Conservation (phyloP, 1,140 invertebrate genomes). For the Harlomillsia oculata region DNA sequence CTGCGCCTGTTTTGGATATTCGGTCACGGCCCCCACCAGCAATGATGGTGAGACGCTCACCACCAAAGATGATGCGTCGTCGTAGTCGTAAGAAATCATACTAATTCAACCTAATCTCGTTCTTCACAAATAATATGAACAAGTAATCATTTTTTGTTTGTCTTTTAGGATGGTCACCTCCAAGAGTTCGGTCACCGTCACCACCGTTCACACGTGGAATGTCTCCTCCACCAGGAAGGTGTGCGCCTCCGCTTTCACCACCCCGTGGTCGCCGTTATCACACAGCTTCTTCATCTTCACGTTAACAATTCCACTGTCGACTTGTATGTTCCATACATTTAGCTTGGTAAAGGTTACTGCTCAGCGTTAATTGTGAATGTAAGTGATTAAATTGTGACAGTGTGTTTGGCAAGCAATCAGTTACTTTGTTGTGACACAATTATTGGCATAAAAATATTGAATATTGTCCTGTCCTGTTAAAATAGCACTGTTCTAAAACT, state of each 20-base stretch:
- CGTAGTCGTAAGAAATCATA: conserved; percentile 34
- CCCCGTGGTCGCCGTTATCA: conserved; percentile 64
- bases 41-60: conserved; percentile 50
- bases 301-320: no score
- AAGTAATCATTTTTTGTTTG: neutral
- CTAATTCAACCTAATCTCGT: conserved; percentile 4
- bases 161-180: conserved; percentile 41
- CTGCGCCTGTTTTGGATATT: conserved; percentile 74
- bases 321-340: no score
- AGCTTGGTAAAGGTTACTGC: no score
- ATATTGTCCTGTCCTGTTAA: no score
- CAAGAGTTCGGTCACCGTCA: conserved; percentile 52
- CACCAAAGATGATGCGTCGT: conserved; percentile 44
- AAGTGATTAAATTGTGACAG: no score
- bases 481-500: no score
- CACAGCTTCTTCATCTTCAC: conserved; percentile 67
- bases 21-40: conserved; percentile 55
- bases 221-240: conserved; percentile 42
- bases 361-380: no score
- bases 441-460: no score
- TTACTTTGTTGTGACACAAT: no score
- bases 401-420: no score
- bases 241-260: conserved; percentile 48
- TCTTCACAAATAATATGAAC: neutral
- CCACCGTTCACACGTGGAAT: conserved; percentile 33